Conservation (phyloP, 2,888 invertebrate genomes). For the Conops quadrifasciatus region DNA sequence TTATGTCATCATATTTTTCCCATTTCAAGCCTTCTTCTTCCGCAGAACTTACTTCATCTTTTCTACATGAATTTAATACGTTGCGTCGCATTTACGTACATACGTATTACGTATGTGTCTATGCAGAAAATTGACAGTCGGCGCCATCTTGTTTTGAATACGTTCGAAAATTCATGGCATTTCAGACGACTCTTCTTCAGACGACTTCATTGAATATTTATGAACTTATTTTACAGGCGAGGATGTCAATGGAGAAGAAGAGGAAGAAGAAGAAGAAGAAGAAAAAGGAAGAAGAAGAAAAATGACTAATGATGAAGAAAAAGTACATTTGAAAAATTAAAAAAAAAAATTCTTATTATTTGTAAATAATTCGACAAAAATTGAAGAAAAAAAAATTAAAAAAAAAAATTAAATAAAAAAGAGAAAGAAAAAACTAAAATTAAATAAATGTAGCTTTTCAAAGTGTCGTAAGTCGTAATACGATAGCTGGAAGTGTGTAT, state of each 20-base stretch:
- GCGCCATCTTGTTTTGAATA: constrained; percentile 31
- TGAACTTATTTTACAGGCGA: constrained; percentile 25
- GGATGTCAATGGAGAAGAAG: constrained; percentile 4
- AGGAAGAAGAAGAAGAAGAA: constrained; percentile 25
- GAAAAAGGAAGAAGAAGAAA: constrained; percentile 27
- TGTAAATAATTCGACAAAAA: too few relatives aligned
- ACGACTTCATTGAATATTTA: constrained; percentile 43
- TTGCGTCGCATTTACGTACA: constrained; percentile 17
- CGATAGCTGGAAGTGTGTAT: too few relatives aligned
- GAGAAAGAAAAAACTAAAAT: neutral
- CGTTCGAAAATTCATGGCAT: constrained; percentile 34
- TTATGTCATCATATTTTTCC: neutral
- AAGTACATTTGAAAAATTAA: too few relatives aligned
- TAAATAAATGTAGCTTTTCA: neutral
- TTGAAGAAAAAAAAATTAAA: too few relatives aligned
- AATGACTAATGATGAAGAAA: too few relatives aligned
- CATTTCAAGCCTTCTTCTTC: constrained; percentile 3
- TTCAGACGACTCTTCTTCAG: constrained; percentile 16
- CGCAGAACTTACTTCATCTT: neutral
- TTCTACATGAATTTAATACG: neutral
- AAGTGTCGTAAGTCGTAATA: too few relatives aligned
- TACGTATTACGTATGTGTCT: neutral
- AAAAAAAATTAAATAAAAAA: neutral
- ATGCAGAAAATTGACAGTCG: constrained; percentile 3
- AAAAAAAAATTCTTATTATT: too few relatives aligned